These are phyloP conservation scores for Dromas ardeola DNA, from an alignment of 2,113 vertebrate species.

Conservation along the genomic window DNA sequence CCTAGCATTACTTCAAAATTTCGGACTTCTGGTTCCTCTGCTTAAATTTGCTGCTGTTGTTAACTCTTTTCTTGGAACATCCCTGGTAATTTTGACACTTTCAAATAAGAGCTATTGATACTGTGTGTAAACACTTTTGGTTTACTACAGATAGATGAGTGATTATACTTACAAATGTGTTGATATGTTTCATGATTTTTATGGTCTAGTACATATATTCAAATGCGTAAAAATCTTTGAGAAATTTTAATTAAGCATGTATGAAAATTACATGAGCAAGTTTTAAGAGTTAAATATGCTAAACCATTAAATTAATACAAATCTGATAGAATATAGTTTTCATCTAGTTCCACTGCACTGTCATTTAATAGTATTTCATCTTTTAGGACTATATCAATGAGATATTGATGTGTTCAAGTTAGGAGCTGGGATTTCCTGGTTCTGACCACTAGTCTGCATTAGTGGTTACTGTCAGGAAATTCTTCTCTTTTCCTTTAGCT, in stretches of 20 bases:
- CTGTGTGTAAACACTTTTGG: neutral
- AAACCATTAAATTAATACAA: neutral
- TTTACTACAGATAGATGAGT: neutral
- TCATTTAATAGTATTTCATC: neutral
- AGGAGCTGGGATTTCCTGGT: neutral
- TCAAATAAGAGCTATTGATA: neutral
- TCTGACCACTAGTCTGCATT: constrained; percentile 15
- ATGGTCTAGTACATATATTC: neutral
- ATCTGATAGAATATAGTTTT: neutral
- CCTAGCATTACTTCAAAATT: neutral
- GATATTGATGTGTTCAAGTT: neutral
- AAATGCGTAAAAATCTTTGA: neutral
- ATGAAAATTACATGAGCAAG: neutral
- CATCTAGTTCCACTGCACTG: neutral
- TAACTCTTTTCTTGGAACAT: neutral
- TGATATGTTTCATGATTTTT: neutral
- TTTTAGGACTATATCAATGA: neutral
- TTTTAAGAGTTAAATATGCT: neutral
- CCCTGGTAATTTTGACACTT: neutral
- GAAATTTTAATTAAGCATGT: neutral
- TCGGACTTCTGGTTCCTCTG: neutral
- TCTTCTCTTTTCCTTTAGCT: neutral
- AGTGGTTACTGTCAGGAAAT: constrained; percentile 15
- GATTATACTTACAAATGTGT: neutral
- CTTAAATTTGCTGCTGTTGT: neutral